Conservation (phyloP, 2,888 invertebrate species). For the Pseudococcus longispinus region DNA sequence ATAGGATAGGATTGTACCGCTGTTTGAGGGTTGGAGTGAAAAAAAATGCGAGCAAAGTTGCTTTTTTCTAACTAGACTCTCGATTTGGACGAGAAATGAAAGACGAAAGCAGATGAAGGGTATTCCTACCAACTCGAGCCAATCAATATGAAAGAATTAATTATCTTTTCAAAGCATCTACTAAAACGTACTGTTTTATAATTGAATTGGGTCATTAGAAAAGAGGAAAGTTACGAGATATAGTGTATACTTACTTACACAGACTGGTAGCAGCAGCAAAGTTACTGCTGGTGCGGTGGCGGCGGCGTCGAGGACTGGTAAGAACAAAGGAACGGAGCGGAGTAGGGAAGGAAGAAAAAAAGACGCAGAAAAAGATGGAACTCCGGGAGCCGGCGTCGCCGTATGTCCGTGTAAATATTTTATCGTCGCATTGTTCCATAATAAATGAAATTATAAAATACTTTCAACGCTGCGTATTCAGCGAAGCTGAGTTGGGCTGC, state of each 20-base stretch:
- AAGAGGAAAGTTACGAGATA: background rate
- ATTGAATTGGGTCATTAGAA: constrained; percentile 11
- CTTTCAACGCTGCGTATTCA: background rate
- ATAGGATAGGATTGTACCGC: too few species aligned
- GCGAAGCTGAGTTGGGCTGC: background rate
- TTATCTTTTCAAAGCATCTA: constrained; percentile 10
- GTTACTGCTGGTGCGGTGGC: background rate
- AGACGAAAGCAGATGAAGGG: background rate
- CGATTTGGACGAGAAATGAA: background rate
- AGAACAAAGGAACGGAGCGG: background rate
- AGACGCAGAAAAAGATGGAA: constrained; percentile 14
- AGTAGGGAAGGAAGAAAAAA: background rate
- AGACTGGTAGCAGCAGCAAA: background rate
- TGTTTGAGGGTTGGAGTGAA: background rate
- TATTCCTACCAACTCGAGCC: background rate
- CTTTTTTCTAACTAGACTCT: background rate
- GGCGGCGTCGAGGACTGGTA: background rate
- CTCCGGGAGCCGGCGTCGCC: background rate
- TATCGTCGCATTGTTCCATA: constrained; percentile 10
- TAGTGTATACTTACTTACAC: too few species aligned
- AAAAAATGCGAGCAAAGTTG: background rate
- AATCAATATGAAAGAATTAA: constrained; percentile 18
- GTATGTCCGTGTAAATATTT: constrained; percentile 15
- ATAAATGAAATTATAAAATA: constrained; percentile 26
- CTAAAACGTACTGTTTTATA: background rate